Evolutionary conservation across 2,113 vertebrate species (phyloP).

Genomic region (Irena cyanogastra): DNA sequence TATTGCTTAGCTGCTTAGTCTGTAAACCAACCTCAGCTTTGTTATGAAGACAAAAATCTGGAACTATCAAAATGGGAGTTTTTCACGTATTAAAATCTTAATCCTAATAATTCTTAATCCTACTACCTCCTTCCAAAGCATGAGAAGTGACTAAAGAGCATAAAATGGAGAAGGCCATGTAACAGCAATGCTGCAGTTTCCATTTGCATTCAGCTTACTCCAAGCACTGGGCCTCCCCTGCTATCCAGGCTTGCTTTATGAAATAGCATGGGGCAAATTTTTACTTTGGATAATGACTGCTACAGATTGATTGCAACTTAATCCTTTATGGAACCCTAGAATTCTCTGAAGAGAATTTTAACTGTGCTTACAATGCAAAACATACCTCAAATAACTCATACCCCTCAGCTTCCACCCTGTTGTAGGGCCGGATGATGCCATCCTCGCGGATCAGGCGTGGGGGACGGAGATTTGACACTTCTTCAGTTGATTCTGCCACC

Average conservation of each 20-base stretch:
- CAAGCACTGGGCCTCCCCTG: neutral
- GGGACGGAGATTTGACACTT: constrained; percentile 86
- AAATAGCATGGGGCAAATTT: neutral
- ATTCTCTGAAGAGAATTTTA: neutral
- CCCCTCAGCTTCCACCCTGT: constrained; percentile 84
- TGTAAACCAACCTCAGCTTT: neutral
- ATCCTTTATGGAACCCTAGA: neutral
- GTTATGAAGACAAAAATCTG: neutral
- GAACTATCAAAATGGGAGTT: neutral
- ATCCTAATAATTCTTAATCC: neutral
- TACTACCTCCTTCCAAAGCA: neutral
- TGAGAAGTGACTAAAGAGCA: neutral
- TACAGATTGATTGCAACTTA: neutral
- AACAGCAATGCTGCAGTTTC: neutral
- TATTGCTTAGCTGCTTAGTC: neutral
- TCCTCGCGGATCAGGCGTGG: constrained; percentile 89
- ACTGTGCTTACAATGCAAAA: neutral
- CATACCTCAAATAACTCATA: constrained; percentile 90
- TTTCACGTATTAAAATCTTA: neutral
- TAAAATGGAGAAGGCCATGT: neutral
- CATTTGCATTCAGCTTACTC: neutral
- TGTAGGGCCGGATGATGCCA: constrained; percentile 89
- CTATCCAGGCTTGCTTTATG: neutral
- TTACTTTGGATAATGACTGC: neutral
- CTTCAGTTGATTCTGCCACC: constrained; percentile 90